Evolutionary conservation across 2,888 invertebrate genomes (phyloP), one percentile per base, ranked within the genome.

Genomic region (Amaurobius ferox): DNA sequence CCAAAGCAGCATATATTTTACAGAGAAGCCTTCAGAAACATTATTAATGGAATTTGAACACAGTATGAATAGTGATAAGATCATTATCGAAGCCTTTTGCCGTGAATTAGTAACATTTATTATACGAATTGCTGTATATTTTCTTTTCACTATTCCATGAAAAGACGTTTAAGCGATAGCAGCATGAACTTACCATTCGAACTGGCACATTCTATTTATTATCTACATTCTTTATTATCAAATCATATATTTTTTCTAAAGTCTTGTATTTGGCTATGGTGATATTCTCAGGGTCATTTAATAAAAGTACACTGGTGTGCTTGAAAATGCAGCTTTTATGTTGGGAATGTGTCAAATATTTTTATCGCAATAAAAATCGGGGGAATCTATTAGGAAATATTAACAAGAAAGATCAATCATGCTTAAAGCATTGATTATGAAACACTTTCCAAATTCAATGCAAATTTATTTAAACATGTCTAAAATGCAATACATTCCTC

Each of bases 351-450:
- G 77, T 77, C 83, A 83, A 77, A 77, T 83, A 71, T 64, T 83
- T 83, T 83, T 77, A 83, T 66, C 71, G 71, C 70, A 77, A 83
- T 77, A 70, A n/a, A n/a, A 83, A 83, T 83, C 77, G 68, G 62
- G 71, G 55, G 83, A 83, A 71, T 71, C 71, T 71, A 19, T 30
- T 55, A 44, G n/a, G n/a, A n/a, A n/a, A n/a, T n/a, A 83, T 77
- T 83, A 83, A 77, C 72, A 77, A 83, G 83, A 83, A 83, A 83
- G 83, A 83, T 83, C 77, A 83, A 83, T 83, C 71, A 77, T 39
- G 83, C 77, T 71, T 77, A n/a, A n/a, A n/a, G n/a, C n/a, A n/a
- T n/a, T n/a, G n/a, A n/a, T n/a, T n/a, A n/a, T n/a, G n/a, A n/a
- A n/a, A n/a, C n/a, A n/a, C n/a, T n/a, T n/a, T n/a, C n/a, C n/a